phyloP scores from a whole-genome alignment of 2,888 invertebrate genomes.

The Scaptomyza parva region DNA sequence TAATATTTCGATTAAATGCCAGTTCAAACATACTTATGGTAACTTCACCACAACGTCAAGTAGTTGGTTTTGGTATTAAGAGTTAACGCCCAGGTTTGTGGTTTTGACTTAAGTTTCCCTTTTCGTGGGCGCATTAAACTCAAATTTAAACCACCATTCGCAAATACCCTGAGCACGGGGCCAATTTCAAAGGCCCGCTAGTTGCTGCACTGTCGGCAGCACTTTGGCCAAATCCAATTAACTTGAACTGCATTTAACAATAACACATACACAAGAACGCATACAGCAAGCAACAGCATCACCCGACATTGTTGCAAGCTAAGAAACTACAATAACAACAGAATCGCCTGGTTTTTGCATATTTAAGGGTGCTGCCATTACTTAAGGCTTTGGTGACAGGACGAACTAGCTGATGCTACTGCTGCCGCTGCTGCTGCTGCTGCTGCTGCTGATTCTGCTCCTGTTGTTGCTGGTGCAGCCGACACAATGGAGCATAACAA shows the following conservation, averaged over 20 bases:
- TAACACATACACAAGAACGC: constrained; percentile 27
- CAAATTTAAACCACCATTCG: not conserved
- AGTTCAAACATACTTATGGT: not conserved
- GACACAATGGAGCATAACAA: constrained; percentile 71
- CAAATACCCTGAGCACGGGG: constrained; percentile 8
- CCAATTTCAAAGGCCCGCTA: constrained; percentile 53
- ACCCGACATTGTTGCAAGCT: constrained; percentile 30
- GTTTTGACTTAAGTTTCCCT: constrained; percentile 38
- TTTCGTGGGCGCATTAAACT: constrained; percentile 42
- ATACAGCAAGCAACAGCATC: constrained; percentile 10
- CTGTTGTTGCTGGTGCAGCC: constrained; percentile 26
- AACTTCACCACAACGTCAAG: not conserved
- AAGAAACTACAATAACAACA: constrained; percentile 36
- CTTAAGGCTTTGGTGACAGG: constrained; percentile 67
- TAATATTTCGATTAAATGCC: not conserved
- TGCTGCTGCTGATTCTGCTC: no score
- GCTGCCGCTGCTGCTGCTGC: constrained; percentile 29
- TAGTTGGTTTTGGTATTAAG: not conserved
- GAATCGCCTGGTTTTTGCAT: constrained; percentile 58
- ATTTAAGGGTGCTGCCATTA: constrained; percentile 68
- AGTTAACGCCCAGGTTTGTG: constrained; percentile 1
- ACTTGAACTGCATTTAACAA: constrained; percentile 64
- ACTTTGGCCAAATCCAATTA: constrained; percentile 75
- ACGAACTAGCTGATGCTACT: constrained; percentile 21
- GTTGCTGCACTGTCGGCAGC: constrained; percentile 45